Base-by-base conservation (phyloP, 2,113 vertebrate species). In the Galemys pyrenaicus region DNA sequence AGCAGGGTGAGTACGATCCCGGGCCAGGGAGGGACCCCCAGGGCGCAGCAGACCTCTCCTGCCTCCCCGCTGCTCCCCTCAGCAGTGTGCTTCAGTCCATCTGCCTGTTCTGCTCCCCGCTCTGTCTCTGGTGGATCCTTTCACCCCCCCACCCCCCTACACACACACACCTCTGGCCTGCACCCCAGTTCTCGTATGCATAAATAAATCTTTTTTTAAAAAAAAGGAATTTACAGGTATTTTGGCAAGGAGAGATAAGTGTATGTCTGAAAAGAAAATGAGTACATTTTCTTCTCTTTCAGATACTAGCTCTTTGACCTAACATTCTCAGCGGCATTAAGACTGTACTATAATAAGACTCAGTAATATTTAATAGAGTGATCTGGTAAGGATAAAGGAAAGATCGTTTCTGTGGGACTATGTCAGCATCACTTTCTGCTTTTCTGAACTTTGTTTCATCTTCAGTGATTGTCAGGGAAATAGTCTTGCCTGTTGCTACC, bases 381-480 rank as follows among this genome's bases (percentile, higher is more conserved):
- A 71, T 15, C 20, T 77, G 17, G 22, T 49, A 67, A 85, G 54
- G 11, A 49, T 39, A 84, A 82, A 4, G 70, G 44, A 71, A 41
- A 87, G 24, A 75, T 35, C 3, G 35, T 12, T 9, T 74, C 60
- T 32, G 13, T 16, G 84, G 60, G 11, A 46, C 44, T 60, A 62
- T 89, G 51, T 93, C 73, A 67, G 30, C 28, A 84, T 41, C n/a
- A 35, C 56, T 77, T 87, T 96, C 39, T 60, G n/a, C 19, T 81
- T 58, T 64, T 74, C n/a, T 35, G 17, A 32, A 0, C 41, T 79
- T 79, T 35, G 35, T 62, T 54, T 94, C 17, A 65, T 13, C 62
- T 32, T 60, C 56, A 90, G 12, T 56, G 24, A 80, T 35, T 79
- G 77, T 58, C 17, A 65, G 60, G 58, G 5, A 85, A 84, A 5